A percentile compares a stretch with the other conserved stretches of the same genome.
Conservation (phyloP, 2,888 invertebrate genomes). For the Polyommatus icarus region DNA sequence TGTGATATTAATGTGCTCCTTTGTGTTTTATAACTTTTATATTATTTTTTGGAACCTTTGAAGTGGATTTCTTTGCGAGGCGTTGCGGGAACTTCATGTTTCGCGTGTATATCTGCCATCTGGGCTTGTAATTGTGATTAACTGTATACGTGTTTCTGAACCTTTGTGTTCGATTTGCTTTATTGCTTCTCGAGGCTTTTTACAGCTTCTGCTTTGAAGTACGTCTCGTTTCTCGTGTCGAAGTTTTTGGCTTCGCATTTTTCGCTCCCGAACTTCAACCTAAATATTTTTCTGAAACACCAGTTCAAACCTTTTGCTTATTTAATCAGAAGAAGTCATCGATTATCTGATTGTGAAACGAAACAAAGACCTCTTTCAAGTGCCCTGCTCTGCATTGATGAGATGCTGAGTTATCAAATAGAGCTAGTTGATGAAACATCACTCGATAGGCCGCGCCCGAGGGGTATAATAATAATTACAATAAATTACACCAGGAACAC, state of each 20-base stretch:
- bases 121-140: background rate
- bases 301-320: background rate
- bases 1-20: constrained; percentile 31
- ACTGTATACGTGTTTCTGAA: background rate
- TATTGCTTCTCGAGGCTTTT: background rate
- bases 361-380: background rate
- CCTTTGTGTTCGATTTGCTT: background rate
- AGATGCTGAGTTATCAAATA: background rate
- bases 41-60: constrained; percentile 11
- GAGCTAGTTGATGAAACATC: background rate
- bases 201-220: background rate
- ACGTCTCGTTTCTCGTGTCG: background rate
- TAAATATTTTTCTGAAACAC: background rate
- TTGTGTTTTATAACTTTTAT: constrained; percentile 28
- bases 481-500: constrained; percentile 8
- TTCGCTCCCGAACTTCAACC: background rate
- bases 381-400: background rate
- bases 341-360: background rate
- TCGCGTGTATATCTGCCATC: background rate
- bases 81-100: background rate
- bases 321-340: background rate
- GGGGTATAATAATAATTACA: constrained; percentile 9
- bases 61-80: background rate
- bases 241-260: background rate
- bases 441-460: background rate